phyloP scores from a whole-genome alignment of 2,113 vertebrate species.

The Pluvialis apricaria region DNA sequence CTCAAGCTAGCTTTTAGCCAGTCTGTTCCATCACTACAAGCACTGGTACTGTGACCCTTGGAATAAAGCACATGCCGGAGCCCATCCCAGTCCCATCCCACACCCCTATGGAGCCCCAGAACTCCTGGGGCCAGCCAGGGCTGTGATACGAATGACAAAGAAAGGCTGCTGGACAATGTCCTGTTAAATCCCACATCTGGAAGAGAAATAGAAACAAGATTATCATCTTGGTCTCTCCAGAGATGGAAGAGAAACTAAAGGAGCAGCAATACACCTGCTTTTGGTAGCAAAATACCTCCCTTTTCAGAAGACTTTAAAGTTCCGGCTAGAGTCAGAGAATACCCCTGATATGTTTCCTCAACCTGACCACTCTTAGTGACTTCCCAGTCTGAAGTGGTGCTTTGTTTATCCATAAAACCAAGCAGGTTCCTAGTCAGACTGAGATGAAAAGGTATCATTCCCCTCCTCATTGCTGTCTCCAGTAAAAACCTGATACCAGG shows the following conservation, averaged over 20 bases:
- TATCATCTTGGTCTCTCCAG: not conserved
- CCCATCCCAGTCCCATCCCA: not conserved
- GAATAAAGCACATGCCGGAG: not conserved
- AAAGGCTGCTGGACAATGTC: not conserved
- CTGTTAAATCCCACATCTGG: not conserved
- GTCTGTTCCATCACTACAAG: not conserved
- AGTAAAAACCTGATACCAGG: not conserved
- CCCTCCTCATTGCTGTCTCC: not conserved
- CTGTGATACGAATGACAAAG: not conserved
- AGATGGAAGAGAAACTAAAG: not conserved
- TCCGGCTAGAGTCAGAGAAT: not conserved
- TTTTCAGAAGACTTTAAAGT: not conserved
- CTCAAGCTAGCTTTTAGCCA: not conserved
- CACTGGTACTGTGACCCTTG: not conserved
- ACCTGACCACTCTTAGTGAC: not conserved
- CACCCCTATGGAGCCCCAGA: accelerated
- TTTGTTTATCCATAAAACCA: not conserved
- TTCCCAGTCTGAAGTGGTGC: not conserved
- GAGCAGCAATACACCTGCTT: not conserved
- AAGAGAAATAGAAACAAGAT: not conserved
- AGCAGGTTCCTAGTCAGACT: not conserved
- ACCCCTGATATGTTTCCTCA: not conserved
- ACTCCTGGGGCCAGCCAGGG: not conserved
- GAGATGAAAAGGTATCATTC: not conserved
- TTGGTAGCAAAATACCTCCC: not conserved